phyloP scores from a whole-genome alignment of 2,797 vertebrate genomes.

The Staurois parvus region DNA sequence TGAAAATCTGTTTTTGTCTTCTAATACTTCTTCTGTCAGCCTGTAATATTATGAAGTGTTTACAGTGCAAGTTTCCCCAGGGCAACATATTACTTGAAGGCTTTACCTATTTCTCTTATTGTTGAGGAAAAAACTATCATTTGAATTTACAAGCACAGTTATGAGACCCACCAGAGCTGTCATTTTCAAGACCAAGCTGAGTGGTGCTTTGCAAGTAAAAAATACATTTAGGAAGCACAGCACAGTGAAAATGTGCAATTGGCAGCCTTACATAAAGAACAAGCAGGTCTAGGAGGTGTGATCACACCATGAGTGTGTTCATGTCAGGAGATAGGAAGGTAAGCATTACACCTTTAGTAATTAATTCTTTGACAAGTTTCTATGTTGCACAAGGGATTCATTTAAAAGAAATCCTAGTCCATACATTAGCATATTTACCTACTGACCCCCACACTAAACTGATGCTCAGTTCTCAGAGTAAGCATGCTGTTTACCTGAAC shows the following conservation, averaged over 20 bases:
- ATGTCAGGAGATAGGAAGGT: conserved; percentile 16
- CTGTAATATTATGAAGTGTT: conserved; percentile 4
- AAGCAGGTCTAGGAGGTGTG: conserved; percentile 19
- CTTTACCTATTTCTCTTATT: background rate
- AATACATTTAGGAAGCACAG: conserved; percentile 26
- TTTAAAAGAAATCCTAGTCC: conserved; percentile 7
- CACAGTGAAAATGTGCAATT: conserved; percentile 15
- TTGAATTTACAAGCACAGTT: conserved; percentile 23
- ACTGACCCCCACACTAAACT: conserved; percentile 24
- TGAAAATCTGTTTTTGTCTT: conserved; percentile 4
- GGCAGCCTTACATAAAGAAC: background rate
- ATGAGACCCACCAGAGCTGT: conserved; percentile 20
- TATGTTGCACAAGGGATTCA: background rate
- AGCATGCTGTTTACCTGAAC: background rate
- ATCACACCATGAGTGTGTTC: conserved; percentile 30
- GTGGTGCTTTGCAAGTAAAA: conserved; percentile 4
- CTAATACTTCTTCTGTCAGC: background rate
- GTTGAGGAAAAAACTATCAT: background rate
- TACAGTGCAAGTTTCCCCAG: conserved; percentile 5
- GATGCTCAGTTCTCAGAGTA: background rate
- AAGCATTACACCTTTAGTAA: conserved; percentile 34
- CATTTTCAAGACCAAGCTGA: conserved; percentile 14
- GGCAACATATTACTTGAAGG: background rate
- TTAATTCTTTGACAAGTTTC: conserved; percentile 45
- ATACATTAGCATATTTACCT: conserved; percentile 34